Evolutionary conservation across 2,113 vertebrate species (phyloP).

Genomic region (Seriola rivoliana): DNA sequence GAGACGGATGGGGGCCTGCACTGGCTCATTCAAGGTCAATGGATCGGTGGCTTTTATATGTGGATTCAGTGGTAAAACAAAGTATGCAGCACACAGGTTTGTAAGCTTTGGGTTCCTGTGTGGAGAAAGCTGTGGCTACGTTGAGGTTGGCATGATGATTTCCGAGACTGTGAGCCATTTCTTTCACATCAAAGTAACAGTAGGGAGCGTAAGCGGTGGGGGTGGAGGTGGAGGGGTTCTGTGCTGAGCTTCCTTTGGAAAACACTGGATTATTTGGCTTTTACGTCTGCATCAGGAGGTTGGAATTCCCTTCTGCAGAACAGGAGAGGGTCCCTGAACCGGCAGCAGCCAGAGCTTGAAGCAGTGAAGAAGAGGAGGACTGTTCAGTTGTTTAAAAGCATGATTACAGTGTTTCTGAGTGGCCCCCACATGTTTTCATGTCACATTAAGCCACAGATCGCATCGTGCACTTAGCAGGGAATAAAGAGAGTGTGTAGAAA

Average conservation of each 20-base stretch:
- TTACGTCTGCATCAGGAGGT: slow-evolving; percentile 56
- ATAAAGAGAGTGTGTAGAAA: slow-evolving; percentile 13
- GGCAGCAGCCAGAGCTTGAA: slow-evolving; percentile 8
- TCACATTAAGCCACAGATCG: slow-evolving; percentile 2
- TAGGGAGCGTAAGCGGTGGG: slow-evolving; percentile 33
- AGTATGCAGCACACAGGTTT: slow-evolving; percentile 48
- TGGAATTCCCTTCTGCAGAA: slow-evolving; percentile 59
- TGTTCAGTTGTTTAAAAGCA: slow-evolving; percentile 18
- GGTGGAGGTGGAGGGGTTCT: slow-evolving; percentile 12
- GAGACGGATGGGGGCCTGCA: slow-evolving; percentile 44
- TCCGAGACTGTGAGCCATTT: slow-evolving; percentile 63
- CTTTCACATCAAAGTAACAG: slow-evolving; percentile 74
- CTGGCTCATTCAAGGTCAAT: slow-evolving; percentile 65
- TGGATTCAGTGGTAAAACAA: slow-evolving; percentile 51
- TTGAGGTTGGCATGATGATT: slow-evolving; percentile 56
- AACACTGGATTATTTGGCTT: slow-evolving; percentile 78
- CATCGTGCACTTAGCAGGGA: slow-evolving; percentile 5
- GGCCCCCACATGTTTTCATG: neutral
- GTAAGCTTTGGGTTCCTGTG: slow-evolving; percentile 41
- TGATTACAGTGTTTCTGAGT: slow-evolving; percentile 7
- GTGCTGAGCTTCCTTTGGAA: slow-evolving; percentile 74
- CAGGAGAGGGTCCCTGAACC: slow-evolving; percentile 23
- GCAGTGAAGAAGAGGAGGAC: slow-evolving; percentile 18
- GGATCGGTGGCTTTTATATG: slow-evolving; percentile 43
- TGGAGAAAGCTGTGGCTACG: slow-evolving; percentile 28